Evolutionary conservation across 2,888 invertebrate genomes (phyloP).

Genomic region (Drosophila subquinaria): DNA sequence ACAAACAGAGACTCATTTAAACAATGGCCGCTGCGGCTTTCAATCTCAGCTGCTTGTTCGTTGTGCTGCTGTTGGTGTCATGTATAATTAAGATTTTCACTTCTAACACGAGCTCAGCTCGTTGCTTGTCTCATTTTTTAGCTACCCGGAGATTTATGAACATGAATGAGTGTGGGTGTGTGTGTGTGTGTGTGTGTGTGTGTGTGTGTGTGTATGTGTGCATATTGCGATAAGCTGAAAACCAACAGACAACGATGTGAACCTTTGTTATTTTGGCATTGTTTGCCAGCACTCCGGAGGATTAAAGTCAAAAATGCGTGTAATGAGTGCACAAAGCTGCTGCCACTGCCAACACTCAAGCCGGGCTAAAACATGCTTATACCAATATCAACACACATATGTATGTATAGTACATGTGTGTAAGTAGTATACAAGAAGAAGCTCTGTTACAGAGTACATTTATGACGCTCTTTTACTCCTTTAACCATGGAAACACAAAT

Average conservation of each 20-base stretch:
- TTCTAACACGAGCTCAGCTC: conserved; percentile 61
- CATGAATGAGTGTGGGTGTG: conserved; percentile 31
- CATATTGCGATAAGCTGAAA: conserved; percentile 40
- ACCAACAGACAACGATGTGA: conserved; percentile 75
- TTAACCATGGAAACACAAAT: conserved; percentile 41
- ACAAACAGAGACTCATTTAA: conserved; percentile 26
- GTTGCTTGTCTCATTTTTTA: conserved; percentile 40
- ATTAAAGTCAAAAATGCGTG: conserved; percentile 82
- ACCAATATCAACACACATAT: conserved; percentile 23
- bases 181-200: too few relatives aligned
- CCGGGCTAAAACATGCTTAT: conserved; percentile 34
- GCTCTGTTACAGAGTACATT: conserved; percentile 69
- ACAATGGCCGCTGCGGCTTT: conserved; percentile 71
- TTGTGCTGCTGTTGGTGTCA: conserved; percentile 66
- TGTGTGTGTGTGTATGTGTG: conserved; percentile 31
- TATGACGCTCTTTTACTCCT: conserved; percentile 61
- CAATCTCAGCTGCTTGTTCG: conserved; percentile 60
- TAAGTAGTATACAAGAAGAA: conserved; percentile 27
- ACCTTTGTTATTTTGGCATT: conserved; percentile 79
- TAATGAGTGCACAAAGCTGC: conserved; percentile 76
- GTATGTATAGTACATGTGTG: neutral
- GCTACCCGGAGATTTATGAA: conserved; percentile 63
- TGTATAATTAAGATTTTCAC: conserved; percentile 80
- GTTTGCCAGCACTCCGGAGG: conserved; percentile 75
- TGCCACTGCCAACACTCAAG: conserved; percentile 47